A percentile compares a stretch with the other conserved stretches of the same genome.
phyloP scores from a whole-genome alignment of 2,888 invertebrate species.

The Phyllotreta striolata region DNA sequence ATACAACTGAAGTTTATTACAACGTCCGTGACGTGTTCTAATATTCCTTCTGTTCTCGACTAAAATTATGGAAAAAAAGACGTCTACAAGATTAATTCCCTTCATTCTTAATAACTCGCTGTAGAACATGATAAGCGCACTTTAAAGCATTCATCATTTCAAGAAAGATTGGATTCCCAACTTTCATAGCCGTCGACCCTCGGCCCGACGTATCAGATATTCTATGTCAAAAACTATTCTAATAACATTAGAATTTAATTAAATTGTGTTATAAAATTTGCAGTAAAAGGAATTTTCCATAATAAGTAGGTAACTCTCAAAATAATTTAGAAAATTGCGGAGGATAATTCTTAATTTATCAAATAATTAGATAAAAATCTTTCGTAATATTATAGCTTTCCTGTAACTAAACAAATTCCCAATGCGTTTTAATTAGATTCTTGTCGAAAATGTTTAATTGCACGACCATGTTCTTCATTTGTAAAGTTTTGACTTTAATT shows the following conservation, averaged over 20 bases:
- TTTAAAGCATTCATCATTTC: conserved; percentile 25
- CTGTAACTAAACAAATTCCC: no score
- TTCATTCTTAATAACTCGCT: conserved; percentile 17
- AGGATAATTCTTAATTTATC: no score
- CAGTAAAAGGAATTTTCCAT: no score
- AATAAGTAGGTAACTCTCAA: no score
- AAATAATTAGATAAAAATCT: no score
- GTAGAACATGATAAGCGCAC: conserved; percentile 24
- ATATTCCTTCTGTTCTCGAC: no score
- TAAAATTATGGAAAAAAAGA: conserved; percentile 1
- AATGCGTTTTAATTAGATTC: no score
- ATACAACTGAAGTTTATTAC: no score
- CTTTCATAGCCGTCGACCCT: neutral
- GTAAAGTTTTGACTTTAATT: conserved; percentile 26
- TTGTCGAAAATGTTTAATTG: neutral
- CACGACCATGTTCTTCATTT: neutral
- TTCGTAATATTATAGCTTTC: no score
- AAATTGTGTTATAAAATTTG: no score
- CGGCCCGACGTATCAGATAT: neutral
- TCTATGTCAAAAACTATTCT: conserved; percentile 3
- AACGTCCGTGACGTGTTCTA: no score
- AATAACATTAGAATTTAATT: neutral
- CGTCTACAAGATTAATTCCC: conserved; percentile 15
- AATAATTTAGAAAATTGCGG: no score
- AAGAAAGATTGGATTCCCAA: conserved; percentile 7